Evolutionary conservation across 37 sponge, comb jelly and placozoan species (phyloP), one percentile per base, ranked within the genome.

Genomic region (Crambe crambe): DNA sequence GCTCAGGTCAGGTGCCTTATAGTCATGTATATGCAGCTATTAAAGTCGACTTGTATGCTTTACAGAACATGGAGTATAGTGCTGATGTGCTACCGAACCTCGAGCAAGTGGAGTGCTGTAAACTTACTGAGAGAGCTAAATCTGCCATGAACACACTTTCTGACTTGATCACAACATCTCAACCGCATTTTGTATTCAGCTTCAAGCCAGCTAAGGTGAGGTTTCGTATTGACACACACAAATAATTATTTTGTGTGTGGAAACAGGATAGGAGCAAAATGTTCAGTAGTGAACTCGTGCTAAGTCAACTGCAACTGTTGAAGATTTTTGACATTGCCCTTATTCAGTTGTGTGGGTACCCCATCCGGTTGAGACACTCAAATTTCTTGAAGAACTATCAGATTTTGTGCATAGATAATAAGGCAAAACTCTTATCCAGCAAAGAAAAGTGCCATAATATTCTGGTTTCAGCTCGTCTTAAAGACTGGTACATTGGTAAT

Each of bases 291-390:
- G 61, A 60, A 2, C 21, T 25, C 15, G 68, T 83, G 23, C 56
- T 84, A 18, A 37, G 26, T 31, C 78, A 84, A 56, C 71, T 84
- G 6, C 85, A 77, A 34, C 62, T 68, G 8, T 58, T 77, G 20
- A 36, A 68, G n/a, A 36, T 84, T 17, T 26, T 84, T 26, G 85
- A 84, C 77, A 84, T 59, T 21, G 77, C 85, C 37, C 70, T 84
- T 23, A 70, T 84, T 20, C 78, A 77, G 61, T 84, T 77, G 18
- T 70, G 71, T 57, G 85, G 85, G 59, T 84, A 69, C 70, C 85
- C 85, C 2, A 72, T 77, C 2, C 77, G 59, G 15, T 68, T 84
- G 10, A 31, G 22, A 5, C 41, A 40, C 15, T n/a, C 25, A 10
- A 73, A 0, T 15, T 84, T 84, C 44, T n/a, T 34, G 0, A 56